Evolutionary conservation across 2,113 vertebrate species (phyloP).

Genomic region (Pterocles gutturalis): DNA sequence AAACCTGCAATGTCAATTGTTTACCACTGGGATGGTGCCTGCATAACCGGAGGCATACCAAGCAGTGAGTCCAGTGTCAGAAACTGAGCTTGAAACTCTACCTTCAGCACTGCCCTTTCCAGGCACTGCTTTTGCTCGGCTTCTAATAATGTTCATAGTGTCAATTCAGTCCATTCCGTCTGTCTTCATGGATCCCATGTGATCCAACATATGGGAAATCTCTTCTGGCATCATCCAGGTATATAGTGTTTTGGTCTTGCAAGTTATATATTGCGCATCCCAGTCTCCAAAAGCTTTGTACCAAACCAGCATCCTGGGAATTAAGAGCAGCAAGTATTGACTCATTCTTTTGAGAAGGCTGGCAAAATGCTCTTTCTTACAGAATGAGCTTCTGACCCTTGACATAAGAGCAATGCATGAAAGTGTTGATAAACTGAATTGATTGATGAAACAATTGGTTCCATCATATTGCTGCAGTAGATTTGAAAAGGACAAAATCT

Average conservation of each 20-base stretch:
- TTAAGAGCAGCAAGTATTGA: neutral
- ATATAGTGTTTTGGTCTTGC: neutral
- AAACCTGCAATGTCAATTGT: neutral
- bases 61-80: neutral
- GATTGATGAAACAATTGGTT: neutral
- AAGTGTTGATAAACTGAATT: neutral
- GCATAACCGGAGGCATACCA: neutral
- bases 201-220: neutral
- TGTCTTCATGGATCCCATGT: neutral
- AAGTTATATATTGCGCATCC: neutral
- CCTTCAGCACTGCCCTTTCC: neutral
- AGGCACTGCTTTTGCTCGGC: neutral
- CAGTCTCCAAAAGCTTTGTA: neutral
- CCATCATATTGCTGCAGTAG: neutral
- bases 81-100: conserved; percentile 6
- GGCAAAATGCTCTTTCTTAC: neutral
- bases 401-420: neutral
- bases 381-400: neutral
- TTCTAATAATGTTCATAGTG: neutral
- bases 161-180: neutral
- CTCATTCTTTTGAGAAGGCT: neutral
- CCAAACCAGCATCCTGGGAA: neutral
- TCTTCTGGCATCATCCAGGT: neutral
- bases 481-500: neutral
- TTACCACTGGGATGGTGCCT: neutral